Conservation (phyloP, 2,888 invertebrate genomes). For the Malacosoma neustria region DNA sequence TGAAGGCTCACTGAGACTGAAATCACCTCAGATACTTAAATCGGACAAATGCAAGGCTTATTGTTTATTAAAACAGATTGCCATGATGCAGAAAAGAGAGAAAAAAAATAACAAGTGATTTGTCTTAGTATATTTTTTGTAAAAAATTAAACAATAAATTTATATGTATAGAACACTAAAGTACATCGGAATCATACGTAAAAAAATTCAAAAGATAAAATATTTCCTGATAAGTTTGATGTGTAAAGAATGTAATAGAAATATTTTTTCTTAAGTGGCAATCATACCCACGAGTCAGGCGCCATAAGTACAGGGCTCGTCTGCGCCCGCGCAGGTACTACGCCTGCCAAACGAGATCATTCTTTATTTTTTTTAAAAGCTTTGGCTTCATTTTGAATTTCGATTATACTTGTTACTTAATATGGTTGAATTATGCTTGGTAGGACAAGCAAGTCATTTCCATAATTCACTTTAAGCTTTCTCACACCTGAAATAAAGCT, state of each 20-base stretch:
- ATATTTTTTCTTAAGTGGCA: background rate
- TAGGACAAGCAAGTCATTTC: constrained; percentile 29
- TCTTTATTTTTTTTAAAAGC: constrained; percentile 57
- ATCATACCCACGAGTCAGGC: constrained; percentile 38
- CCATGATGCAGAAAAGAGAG: too few species aligned
- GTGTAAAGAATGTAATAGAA: background rate
- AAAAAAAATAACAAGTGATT: too few species aligned
- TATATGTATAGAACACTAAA: too few species aligned
- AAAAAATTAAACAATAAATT: too few species aligned
- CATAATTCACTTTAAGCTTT: constrained; percentile 70
- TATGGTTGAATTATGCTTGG: constrained; percentile 27
- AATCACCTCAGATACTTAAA: too few species aligned
- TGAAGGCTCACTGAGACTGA: too few species aligned
- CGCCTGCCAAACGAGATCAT: constrained; percentile 70
- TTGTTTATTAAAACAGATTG: too few species aligned
- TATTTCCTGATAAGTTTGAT: background rate
- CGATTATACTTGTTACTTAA: constrained; percentile 22
- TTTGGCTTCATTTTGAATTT: constrained; percentile 17
- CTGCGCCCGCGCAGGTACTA: constrained; percentile 70
- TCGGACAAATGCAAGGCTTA: too few species aligned
- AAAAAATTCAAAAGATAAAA: too few species aligned
- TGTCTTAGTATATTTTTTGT: too few species aligned
- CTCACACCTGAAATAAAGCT: constrained; percentile 70
- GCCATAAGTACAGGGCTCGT: constrained; percentile 72
- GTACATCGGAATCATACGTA: too few species aligned